Evolutionary conservation across 2,113 vertebrate genomes (phyloP).

Genomic region (Euleptes europaea): DNA sequence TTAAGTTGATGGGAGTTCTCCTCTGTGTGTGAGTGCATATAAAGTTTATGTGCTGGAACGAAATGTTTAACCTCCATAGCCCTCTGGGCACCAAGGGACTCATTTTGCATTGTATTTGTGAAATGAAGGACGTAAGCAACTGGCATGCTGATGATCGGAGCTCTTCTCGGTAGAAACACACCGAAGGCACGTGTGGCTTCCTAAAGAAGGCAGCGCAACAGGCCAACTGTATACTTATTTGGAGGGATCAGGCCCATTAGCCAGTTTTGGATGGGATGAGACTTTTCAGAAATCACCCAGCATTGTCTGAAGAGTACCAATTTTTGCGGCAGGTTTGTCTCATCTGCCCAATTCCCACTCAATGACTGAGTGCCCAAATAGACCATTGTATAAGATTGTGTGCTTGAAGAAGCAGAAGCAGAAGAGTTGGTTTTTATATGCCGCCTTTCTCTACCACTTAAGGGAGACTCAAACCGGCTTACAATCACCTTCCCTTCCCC

Average conservation of each 20-base stretch:
- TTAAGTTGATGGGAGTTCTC: background rate
- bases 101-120: conserved; percentile 40
- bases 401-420: background rate
- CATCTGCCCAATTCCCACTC: background rate
- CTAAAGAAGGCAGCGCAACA: background rate
- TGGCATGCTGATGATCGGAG: conserved; percentile 29
- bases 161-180: background rate
- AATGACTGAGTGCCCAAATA: background rate
- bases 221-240: background rate
- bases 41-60: conserved; percentile 28
- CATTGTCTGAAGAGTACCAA: conserved; percentile 19
- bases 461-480: no score
- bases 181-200: conserved; percentile 10
- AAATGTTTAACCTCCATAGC: conserved; percentile 25
- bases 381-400: background rate
- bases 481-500: no score
- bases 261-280: background rate
- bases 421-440: no score
- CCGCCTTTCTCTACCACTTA: no score
- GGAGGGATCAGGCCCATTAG: background rate
- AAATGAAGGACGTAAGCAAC: conserved; percentile 48
- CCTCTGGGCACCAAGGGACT: background rate
- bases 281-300: background rate
- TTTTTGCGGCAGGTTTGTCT: background rate
- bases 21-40: background rate